Conservation (phyloP, 2,113 vertebrate genomes). For the Fregetta grallaria region DNA sequence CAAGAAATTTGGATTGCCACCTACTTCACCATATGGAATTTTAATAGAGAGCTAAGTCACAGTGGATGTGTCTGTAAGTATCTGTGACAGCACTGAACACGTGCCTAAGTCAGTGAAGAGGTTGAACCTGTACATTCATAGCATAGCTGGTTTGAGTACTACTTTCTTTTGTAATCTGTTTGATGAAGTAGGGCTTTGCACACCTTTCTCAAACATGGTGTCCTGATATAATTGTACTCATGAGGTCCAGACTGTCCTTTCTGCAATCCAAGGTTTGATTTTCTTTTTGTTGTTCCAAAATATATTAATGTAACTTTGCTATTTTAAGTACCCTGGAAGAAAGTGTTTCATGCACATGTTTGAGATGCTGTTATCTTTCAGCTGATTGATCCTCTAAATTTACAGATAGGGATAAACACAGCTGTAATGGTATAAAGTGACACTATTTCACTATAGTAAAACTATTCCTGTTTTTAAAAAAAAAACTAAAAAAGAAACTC, state of each 20-base stretch:
- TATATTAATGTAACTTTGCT: not conserved
- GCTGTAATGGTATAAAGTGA: not conserved
- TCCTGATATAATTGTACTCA: not conserved
- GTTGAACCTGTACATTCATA: not conserved
- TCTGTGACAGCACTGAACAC: not conserved
- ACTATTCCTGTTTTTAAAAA: not conserved
- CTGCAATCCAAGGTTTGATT: not conserved
- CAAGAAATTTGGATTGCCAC: conserved; percentile 40
- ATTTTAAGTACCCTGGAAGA: not conserved
- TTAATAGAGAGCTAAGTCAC: not conserved
- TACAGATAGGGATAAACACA: not conserved
- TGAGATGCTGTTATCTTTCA: not conserved
- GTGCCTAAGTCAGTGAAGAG: not conserved
- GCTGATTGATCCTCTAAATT: not conserved
- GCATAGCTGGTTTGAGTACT: not conserved
- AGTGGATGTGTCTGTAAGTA: not conserved
- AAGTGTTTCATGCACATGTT: not conserved
- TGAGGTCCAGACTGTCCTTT: not conserved
- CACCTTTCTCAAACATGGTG: not conserved
- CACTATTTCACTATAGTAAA: not conserved
- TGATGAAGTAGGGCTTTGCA: not conserved
- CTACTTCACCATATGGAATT: conserved; percentile 3
- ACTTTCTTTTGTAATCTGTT: not conserved
- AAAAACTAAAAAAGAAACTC: not conserved
- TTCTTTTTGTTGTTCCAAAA: not conserved